phyloP scores from a whole-genome alignment of 2,113 vertebrate species.

The Grallaria varia region DNA sequence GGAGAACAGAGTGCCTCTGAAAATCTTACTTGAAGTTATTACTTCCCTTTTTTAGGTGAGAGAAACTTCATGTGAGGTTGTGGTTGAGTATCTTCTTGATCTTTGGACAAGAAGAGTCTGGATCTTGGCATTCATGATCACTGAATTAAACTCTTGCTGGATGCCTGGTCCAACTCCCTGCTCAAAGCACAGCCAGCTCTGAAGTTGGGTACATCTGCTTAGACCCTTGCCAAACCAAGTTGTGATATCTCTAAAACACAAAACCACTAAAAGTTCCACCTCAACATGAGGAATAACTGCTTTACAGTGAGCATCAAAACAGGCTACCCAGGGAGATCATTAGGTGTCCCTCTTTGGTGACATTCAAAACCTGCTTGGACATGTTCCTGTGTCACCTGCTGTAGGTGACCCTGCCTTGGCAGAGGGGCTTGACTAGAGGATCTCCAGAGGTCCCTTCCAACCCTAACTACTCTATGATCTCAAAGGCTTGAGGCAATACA shows the following conservation, averaged over 20 bases:
- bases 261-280: neutral
- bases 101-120: neutral
- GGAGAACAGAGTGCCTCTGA: neutral
- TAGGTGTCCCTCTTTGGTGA: neutral
- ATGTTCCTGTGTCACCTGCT: neutral
- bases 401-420: neutral
- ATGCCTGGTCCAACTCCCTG: neutral
- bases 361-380: neutral
- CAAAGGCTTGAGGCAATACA: neutral
- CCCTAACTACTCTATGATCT: neutral
- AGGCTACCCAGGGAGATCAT: neutral
- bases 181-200: neutral
- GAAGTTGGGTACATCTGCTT: neutral
- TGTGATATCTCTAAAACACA: neutral
- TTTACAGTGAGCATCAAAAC: neutral
- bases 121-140: neutral
- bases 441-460: neutral
- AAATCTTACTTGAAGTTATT: neutral
- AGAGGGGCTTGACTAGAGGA: neutral
- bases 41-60: neutral
- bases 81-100: neutral
- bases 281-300: neutral
- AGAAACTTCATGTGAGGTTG: neutral
- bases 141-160: neutral
- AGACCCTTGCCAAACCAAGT: neutral